A percentile compares a stretch with the other conserved stretches of the same genome.
These are phyloP conservation scores for Drosophila kokeensis DNA, from an alignment of 2,888 invertebrate genomes.

Conservation along the genomic window DNA sequence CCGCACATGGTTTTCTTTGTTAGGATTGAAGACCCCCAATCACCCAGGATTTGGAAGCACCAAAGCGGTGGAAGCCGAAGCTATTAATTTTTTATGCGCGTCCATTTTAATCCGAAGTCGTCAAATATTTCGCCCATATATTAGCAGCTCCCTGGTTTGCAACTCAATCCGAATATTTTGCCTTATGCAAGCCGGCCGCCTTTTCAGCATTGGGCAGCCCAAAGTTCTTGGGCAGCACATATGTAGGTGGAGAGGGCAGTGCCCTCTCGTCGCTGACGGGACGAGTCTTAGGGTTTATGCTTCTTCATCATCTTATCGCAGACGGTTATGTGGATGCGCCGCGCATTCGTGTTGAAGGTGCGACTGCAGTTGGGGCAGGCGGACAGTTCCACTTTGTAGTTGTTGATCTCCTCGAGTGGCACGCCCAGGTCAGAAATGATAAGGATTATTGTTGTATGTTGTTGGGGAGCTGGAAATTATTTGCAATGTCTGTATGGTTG, in stretches of 20 bases:
- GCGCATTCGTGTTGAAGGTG: constrained; percentile 91
- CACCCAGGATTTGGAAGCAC: no score
- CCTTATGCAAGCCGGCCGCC: constrained; percentile 73
- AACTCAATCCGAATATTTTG: no score
- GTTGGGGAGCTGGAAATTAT: constrained; percentile 22
- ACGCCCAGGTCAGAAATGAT: constrained; percentile 21
- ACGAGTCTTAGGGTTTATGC: constrained; percentile 96
- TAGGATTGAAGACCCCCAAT: no score
- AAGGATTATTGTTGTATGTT: constrained; percentile 18
- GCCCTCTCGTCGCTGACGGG: constrained; percentile 94
- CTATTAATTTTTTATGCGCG: no score
- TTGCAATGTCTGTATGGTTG: constrained; percentile 35
- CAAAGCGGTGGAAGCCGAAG: no score
- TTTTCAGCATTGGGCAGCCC: constrained; percentile 86
- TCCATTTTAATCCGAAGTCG: no score
- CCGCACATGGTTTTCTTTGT: no score
- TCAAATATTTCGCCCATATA: no score
- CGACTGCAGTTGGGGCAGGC: constrained; percentile 93
- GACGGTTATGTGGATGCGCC: constrained; percentile 92
- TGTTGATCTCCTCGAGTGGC: constrained; percentile 35
- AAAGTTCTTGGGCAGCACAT: constrained; percentile 87
- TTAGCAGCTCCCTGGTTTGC: no score
- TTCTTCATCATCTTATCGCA: constrained; percentile 93
- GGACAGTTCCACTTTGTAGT: constrained; percentile 70
- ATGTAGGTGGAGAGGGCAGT: constrained; percentile 88